Percentiles rank a stretch among this genome's conserved stretches.
phyloP scores from a whole-genome alignment of 2,113 vertebrate species.

The Microtus oregoni region DNA sequence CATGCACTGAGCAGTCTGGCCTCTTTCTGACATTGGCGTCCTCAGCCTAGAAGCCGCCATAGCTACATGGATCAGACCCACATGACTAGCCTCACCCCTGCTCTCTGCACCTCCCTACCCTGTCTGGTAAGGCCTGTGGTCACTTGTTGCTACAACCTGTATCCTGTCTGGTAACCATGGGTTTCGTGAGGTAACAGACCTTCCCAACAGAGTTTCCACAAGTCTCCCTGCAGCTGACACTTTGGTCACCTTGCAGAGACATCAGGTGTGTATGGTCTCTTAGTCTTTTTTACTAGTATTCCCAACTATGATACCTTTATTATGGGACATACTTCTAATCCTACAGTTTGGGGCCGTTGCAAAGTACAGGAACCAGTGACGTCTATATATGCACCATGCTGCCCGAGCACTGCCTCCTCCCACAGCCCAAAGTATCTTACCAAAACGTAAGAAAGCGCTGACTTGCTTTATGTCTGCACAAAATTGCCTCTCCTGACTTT shows the following conservation, averaged over 20 bases:
- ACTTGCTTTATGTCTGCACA: background rate
- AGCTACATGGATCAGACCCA: background rate
- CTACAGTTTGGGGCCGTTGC: background rate
- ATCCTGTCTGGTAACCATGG: background rate
- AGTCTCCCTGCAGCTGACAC: too few relatives aligned
- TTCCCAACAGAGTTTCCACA: background rate
- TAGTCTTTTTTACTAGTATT: background rate
- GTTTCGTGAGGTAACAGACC: background rate
- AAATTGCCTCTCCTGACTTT: background rate
- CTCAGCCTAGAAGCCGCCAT: background rate
- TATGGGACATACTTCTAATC: background rate
- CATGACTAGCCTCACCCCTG: accelerated
- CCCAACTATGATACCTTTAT: background rate
- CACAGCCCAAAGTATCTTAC: background rate
- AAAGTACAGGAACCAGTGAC: background rate
- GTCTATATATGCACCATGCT: too few relatives aligned
- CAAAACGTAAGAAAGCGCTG: background rate
- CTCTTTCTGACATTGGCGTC: background rate
- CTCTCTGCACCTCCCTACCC: background rate
- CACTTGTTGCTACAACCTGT: accelerated
- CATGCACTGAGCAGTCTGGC: background rate
- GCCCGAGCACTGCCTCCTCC: accelerated
- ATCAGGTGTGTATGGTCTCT: accelerated
- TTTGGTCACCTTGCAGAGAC: background rate
- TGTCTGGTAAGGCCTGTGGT: background rate